Base-by-base conservation (phyloP, 2,888 invertebrate genomes). In the Macrosiphum euphorbiae region DNA sequence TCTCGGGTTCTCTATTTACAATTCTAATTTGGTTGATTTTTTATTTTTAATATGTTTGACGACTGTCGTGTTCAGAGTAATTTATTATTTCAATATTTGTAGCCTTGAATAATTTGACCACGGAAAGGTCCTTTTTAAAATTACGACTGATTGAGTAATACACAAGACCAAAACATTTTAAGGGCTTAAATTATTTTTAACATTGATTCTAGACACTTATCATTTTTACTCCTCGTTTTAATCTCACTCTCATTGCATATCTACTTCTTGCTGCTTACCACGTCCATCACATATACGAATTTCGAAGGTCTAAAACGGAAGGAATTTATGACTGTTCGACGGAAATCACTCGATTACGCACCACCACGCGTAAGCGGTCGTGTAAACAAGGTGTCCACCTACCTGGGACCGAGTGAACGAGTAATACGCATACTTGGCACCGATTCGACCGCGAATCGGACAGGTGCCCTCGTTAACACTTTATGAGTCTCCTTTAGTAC, bases 381-480 rank as follows among this genome's bases (percentile, higher is more conserved):
- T 78, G 78, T 78, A 78, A 78, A 78, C 78, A 78, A 78, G 20
- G 35, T 78, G 35, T 78, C 35, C 35, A 8, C 1, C 20, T 78
- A 35, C 35, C 20, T 7, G 20, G 35, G 35, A 35, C 35, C n/a
- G n/a, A 13, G 28, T 28, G 47, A 86, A 86, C 44, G 47, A 20
- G 28, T 47, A 47, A 47, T 87, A 50, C 87, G 50, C 44, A 47
- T 47, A 88, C 55, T 88, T 88, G 88, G 88, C 88, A 55, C 52
- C 55, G 88, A 55, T 88, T 88, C 52, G 47, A 35, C 35, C 20
- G 35, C 35, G 8, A 67, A 78, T 78, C 78, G 35, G 78, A 35
- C 47, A 87, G 87, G 47, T 50, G 87, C 16, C n/a, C 47, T 87
- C 87, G 87, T 87, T 50, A 87, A 87, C 87, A 87, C 87, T 50